Base-by-base conservation (phyloP, 2,113 vertebrate species). In the Thalassoma bifasciatum region DNA sequence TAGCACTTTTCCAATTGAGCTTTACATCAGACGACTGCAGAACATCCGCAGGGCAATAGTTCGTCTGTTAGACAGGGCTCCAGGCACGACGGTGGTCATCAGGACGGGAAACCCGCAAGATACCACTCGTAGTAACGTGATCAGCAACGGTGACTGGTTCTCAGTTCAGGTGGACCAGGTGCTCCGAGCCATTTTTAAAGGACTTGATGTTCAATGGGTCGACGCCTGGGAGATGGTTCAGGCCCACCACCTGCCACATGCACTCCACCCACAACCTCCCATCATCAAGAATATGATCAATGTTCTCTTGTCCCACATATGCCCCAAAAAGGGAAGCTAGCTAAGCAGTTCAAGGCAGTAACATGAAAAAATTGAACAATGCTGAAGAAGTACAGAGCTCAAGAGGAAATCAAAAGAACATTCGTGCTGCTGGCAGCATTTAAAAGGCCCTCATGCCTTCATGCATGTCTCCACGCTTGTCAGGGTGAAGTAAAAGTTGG, bases 201-300 rank as follows among this genome's bases (percentile, higher is more conserved):
- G 94, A 59, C 75, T 96, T 63, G 92, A 93, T 3, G 95, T 98
- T 30, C 89, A 89, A 72, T 90, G 98, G 61, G 93, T 99, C 59
- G 96, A 99, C 58, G 97, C 97, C 30, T 98, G 97, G 97, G 96
- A 98, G 79, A 99, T 98, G 96, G 93, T 92, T 0, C 59, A 97
- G 46, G 96, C 96, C 54, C 96, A 98, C 79, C 86, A 95, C 57
- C 91, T 95, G 52, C 96, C 96, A 0, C 96, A 98, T 82, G 89
- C 88, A 38, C 90, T 98, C 67, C 97, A 98, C 74, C 97, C 97
- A 23, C 83, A 94, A 19, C 92, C 94, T 54, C 57, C 95, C 7
- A 97, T 99, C 51, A 89, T 99, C 64, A 96, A 95, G 91, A 97
- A 96, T 86, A 96, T 97, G 86, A 88, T 98, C 59, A 91, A 97